These are phyloP conservation scores for Polydrusus cervinus DNA, from an alignment of 2,888 invertebrate genomes.

Conservation along the genomic window DNA sequence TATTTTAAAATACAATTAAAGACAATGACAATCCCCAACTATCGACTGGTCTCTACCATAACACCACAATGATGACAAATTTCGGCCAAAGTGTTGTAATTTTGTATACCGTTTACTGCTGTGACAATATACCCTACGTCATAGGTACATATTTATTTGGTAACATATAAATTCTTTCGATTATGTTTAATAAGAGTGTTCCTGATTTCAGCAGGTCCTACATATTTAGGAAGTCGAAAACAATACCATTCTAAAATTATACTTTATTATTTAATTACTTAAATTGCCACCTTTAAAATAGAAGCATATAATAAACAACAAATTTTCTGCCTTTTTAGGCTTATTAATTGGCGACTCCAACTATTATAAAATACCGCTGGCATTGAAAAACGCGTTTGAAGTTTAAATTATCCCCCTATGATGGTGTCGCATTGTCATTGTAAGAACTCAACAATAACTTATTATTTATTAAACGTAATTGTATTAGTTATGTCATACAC, in stretches of 20 bases:
- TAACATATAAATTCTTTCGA: not conserved
- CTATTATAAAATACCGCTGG: slow-evolving; percentile 31
- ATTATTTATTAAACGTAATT: not conserved
- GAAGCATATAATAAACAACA: not conserved
- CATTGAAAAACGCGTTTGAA: slow-evolving; percentile 29
- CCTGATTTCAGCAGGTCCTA: slow-evolving; percentile 1
- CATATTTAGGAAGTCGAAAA: slow-evolving; percentile 6
- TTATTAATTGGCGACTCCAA: slow-evolving; percentile 4
- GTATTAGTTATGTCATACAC: slow-evolving; percentile 12
- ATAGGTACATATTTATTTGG: not conserved
- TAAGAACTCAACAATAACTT: slow-evolving; percentile 22
- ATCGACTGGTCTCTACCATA: too few species aligned
- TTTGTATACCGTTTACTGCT: too few species aligned
- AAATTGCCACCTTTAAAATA: slow-evolving; percentile 5
- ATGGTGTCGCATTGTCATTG: slow-evolving; percentile 14
- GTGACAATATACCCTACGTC: too few species aligned
- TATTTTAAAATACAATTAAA: too few species aligned
- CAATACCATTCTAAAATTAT: slow-evolving; percentile 11
- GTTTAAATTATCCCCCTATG: slow-evolving; percentile 25
- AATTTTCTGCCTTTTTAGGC: slow-evolving; percentile 12
- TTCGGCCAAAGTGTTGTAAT: too few species aligned
- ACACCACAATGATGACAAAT: too few species aligned
- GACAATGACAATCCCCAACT: too few species aligned
- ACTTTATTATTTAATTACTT: slow-evolving; percentile 20
- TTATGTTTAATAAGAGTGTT: not conserved